Evolutionary conservation across 2,797 vertebrate genomes (phyloP), one percentile per base, ranked within the genome.

Genomic region (Esox lucius): DNA sequence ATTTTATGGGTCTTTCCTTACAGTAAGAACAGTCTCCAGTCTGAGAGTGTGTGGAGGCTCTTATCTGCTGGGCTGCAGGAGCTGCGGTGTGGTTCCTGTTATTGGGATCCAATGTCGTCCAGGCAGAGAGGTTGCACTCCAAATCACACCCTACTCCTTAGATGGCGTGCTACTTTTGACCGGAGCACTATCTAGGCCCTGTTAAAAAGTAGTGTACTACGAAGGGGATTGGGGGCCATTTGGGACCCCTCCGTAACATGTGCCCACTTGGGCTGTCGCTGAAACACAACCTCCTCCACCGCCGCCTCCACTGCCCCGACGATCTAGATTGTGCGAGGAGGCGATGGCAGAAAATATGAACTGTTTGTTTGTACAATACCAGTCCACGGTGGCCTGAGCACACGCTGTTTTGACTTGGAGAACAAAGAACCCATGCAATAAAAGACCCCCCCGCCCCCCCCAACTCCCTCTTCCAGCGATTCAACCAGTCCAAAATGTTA

Each of bases 61-160:
- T 98, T 98, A 98, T 98, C 97, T 96, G 90, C 86, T 86, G 85
- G 87, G 80, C 89, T 94, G 91, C 93, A 95, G 94, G 94, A 93
- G 93, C 90, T 89, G 73, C 90, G 87, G 89, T 87, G 91, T 77
- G 91, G 92, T 98, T 98, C 97, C 97, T 98, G 97, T 98, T 98
- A 94, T 97, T 97, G 94, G 92, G 83, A 88, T 80, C 77, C 79
- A 26, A 61, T 76, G 75, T 77, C 68, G 71, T 72, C 49, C 83
- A 76, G 87, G 78, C 87, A 75, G 85, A 81, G 65, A 59, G 15
- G 8, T 2, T 22, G n/a, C 8, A n/a, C 9, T 53, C n/a, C 53
- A 59, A 59, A 59, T 59, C 5, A 19, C 53, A 59, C 53, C n/a
- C 53, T 59, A 59, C 9, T 59, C n/a, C n/a, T n/a, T 22, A 59